A percentile compares a stretch with the other conserved stretches of the same genome.
These are phyloP conservation scores for Flexamia atlantica DNA, from an alignment of 2,888 invertebrate species.

Conservation along the genomic window DNA sequence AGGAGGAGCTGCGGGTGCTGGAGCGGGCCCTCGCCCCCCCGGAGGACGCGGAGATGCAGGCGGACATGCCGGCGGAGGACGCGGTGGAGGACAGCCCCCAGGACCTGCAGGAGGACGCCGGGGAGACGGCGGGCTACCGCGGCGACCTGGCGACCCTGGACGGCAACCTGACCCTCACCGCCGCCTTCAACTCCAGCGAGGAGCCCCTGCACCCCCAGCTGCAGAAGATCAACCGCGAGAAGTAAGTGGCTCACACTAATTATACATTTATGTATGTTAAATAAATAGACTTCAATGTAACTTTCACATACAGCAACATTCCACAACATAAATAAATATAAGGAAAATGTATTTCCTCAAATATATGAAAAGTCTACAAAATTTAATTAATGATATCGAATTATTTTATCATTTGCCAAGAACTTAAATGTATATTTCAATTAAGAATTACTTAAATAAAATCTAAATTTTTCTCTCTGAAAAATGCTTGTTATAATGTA, in stretches of 20 bases:
- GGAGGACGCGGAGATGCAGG: conserved; percentile 49
- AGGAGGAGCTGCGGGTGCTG: conserved; percentile 59
- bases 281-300: too few relatives aligned
- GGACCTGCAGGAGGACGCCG: conserved; percentile 44
- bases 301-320: too few relatives aligned
- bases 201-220: conserved; percentile 47
- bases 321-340: too few relatives aligned
- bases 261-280: too few relatives aligned
- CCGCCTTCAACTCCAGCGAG: conserved; percentile 3
- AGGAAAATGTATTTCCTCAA: too few relatives aligned
- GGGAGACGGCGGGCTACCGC: conserved; percentile 49
- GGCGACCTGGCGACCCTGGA: conserved; percentile 56
- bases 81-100: conserved; percentile 58
- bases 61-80: conserved; percentile 60
- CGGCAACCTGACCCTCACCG: conserved; percentile 11
- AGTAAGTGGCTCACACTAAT: conserved; percentile 31
- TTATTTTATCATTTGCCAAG: too few relatives aligned
- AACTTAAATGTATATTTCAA: too few relatives aligned
- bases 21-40: neutral
- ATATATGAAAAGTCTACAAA: too few relatives aligned
- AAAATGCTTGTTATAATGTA: too few relatives aligned
- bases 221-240: conserved; percentile 60
- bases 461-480: too few relatives aligned
- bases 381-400: too few relatives aligned
- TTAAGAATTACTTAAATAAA: too few relatives aligned